A percentile compares a stretch with the other conserved stretches of the same genome.
phyloP scores from a whole-genome alignment of 2,113 vertebrate genomes.

The Meleagris gallopavo region DNA sequence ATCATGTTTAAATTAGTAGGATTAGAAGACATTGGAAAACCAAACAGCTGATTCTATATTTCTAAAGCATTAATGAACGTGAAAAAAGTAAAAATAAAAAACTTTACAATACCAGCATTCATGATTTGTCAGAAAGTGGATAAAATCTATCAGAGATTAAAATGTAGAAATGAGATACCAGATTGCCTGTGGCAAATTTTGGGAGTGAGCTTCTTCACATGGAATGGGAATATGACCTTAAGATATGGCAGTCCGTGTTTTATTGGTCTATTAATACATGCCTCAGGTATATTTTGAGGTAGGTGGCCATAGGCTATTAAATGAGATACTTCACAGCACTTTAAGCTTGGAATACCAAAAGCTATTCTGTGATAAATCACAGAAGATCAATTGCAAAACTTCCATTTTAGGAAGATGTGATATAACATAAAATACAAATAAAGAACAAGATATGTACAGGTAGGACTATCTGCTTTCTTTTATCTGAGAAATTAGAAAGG shows the following conservation, averaged over 20 bases:
- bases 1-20: background rate
- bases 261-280: slow-evolving; percentile 62
- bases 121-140: slow-evolving; percentile 47
- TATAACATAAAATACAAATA: background rate
- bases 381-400: slow-evolving; percentile 2
- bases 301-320: slow-evolving; percentile 58
- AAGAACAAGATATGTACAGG: background rate
- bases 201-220: slow-evolving; percentile 44
- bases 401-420: background rate
- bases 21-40: background rate
- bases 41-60: background rate
- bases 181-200: slow-evolving; percentile 60
- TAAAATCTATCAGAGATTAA: slow-evolving; percentile 62
- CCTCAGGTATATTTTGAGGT: slow-evolving; percentile 59
- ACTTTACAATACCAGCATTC: background rate
- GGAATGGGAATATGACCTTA: slow-evolving; percentile 49
- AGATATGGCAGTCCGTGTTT: slow-evolving; percentile 54
- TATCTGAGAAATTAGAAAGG: background rate
- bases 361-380: slow-evolving; percentile 34
- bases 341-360: slow-evolving; percentile 44
- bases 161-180: slow-evolving; percentile 53
- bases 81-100: background rate
- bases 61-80: slow-evolving; percentile 13
- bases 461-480: background rate
- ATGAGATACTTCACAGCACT: slow-evolving; percentile 46